Conservation (phyloP, 2,113 vertebrate species). For the Glaucomys volans region DNA sequence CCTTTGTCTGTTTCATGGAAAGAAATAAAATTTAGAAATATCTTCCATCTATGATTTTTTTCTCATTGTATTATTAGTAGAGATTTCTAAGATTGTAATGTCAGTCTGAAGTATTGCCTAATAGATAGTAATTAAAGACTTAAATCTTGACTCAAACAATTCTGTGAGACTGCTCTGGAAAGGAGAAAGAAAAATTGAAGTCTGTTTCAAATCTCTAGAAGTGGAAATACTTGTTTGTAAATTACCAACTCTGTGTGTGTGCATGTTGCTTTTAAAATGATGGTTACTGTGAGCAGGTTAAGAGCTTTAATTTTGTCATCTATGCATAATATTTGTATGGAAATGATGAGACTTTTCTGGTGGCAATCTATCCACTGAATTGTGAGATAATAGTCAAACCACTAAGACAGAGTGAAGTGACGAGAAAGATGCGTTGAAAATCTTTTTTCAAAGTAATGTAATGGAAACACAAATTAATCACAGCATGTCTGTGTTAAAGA, state of each 20-base stretch:
- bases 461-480: conserved; percentile 63
- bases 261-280: conserved; percentile 65
- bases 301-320: conserved; percentile 65
- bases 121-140: conserved; percentile 68
- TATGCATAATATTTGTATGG: conserved; percentile 64
- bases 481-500: conserved; percentile 21
- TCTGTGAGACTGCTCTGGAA: conserved; percentile 53
- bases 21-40: conserved; percentile 30
- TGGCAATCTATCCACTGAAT: conserved; percentile 76
- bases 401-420: conserved; percentile 50
- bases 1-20: conserved; percentile 26
- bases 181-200: conserved; percentile 29
- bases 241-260: conserved; percentile 48
- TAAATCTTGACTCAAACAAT: conserved; percentile 67
- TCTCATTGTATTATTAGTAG: neutral
- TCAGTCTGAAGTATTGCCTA: conserved; percentile 49
- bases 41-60: conserved; percentile 5
- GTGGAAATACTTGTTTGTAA: conserved; percentile 73
- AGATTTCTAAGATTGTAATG: conserved; percentile 5
- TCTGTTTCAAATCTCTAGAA: conserved; percentile 57
- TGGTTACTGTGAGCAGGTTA: conserved; percentile 63
- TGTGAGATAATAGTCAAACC: conserved; percentile 67
- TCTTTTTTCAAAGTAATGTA: conserved; percentile 12
- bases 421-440: conserved; percentile 48
- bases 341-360: conserved; percentile 72